These are phyloP conservation scores for Halcyon senegalensis DNA, from an alignment of 2,113 vertebrate genomes.

Conservation along the genomic window DNA sequence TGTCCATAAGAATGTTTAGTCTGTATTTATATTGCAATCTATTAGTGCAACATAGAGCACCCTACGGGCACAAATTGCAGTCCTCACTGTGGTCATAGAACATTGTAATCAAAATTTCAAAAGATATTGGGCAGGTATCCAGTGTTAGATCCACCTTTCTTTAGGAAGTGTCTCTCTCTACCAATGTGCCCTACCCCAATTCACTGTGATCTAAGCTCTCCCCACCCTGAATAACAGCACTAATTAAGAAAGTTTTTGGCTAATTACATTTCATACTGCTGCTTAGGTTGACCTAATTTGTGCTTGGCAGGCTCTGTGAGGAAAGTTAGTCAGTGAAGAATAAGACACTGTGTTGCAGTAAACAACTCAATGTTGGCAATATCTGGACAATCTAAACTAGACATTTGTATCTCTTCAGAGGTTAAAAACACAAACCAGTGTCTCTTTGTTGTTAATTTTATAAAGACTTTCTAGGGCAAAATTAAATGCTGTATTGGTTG, in stretches of 20 bases:
- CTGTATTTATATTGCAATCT: neutral
- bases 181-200: neutral
- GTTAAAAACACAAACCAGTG: neutral
- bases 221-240: slow-evolving; percentile 44
- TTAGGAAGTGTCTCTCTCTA: neutral
- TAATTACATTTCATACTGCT: slow-evolving; percentile 54
- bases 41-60: neutral
- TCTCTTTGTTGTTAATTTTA: neutral
- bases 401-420: neutral
- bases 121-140: slow-evolving; percentile 9
- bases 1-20: neutral
- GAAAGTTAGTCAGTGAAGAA: slow-evolving; percentile 40
- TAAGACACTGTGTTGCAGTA: slow-evolving; percentile 27
- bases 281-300: slow-evolving; percentile 74
- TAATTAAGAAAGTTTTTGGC: slow-evolving; percentile 61
- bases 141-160: slow-evolving; percentile 12
- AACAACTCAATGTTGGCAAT: slow-evolving; percentile 23
- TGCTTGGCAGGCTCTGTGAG: slow-evolving; percentile 33
- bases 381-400: neutral
- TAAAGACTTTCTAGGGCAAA: neutral
- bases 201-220: slow-evolving; percentile 52
- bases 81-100: neutral
- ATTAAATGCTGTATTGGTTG: neutral
- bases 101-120: slow-evolving; percentile 28
- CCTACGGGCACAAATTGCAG: slow-evolving; percentile 51